Conservation (phyloP, 2,797 vertebrate species). For the Darevskia nairensis region DNA sequence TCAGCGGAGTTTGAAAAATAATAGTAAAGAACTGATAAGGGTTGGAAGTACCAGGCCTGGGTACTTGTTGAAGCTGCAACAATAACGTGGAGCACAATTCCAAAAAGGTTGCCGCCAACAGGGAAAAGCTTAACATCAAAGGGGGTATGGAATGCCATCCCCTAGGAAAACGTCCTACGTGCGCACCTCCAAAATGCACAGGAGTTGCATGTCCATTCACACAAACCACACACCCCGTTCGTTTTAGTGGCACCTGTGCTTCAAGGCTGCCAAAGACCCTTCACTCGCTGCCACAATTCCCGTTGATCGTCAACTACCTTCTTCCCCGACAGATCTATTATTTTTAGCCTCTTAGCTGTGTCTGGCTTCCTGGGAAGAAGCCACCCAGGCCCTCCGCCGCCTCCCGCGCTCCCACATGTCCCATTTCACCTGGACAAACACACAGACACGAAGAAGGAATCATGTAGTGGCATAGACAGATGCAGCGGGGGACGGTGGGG, state of each 20-base stretch:
- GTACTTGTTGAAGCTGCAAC: too few species aligned
- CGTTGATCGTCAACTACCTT: background rate
- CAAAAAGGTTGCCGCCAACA: background rate
- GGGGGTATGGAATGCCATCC: background rate
- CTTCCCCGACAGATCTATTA: background rate
- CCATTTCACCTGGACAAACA: slow-evolving; percentile 50
- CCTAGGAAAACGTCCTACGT: too few species aligned
- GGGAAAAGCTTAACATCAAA: background rate
- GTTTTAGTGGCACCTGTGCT: background rate
- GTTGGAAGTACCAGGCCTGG: background rate
- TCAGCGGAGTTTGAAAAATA: background rate
- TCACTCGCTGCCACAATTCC: background rate
- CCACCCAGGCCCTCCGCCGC: slow-evolving; percentile 24
- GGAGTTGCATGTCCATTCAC: background rate
- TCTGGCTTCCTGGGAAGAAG: background rate
- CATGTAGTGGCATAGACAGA: background rate
- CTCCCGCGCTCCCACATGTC: background rate
- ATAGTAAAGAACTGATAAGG: background rate
- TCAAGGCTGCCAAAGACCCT: background rate
- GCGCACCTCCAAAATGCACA: too few species aligned
- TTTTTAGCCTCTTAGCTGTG: background rate
- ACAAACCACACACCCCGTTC: background rate
- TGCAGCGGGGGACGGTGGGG: background rate
- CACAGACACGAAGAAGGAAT: slow-evolving; percentile 52
- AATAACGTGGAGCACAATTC: background rate